Conservation (phyloP, 2,797 vertebrate species). For the Pangasius krempfi region DNA sequence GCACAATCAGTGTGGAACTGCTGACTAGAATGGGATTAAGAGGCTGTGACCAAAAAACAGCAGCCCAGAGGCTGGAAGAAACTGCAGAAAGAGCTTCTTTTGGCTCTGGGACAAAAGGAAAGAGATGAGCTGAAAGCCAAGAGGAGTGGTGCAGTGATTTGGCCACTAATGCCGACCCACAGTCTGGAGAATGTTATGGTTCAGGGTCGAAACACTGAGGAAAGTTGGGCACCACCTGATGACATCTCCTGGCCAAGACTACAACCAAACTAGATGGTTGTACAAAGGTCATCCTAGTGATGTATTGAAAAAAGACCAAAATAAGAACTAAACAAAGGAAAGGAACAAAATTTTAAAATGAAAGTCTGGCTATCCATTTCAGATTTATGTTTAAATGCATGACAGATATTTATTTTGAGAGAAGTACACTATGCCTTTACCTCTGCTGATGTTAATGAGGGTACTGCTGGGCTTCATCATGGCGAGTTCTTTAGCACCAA, state of each 20-base stretch:
- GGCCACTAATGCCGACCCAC: background rate
- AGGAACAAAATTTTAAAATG: background rate
- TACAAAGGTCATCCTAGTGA: background rate
- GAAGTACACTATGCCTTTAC: constrained; percentile 57
- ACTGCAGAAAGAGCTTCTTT: background rate
- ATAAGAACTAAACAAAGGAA: background rate
- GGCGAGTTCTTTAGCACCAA: constrained; percentile 74
- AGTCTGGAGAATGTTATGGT: background rate
- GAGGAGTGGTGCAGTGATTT: background rate
- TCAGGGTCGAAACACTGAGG: background rate
- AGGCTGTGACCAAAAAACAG: background rate
- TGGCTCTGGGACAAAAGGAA: background rate
- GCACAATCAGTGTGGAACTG: background rate
- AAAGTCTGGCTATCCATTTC: background rate
- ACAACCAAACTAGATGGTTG: background rate
- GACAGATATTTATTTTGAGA: background rate
- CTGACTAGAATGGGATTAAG: background rate
- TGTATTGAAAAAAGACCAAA: background rate
- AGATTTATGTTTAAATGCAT: background rate
- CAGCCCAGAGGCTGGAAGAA: background rate
- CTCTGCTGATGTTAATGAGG: constrained; percentile 81
- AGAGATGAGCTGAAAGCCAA: background rate
- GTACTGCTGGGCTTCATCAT: constrained; percentile 78
- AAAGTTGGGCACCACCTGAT: background rate
- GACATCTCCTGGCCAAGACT: background rate